A percentile compares a stretch with the other conserved stretches of the same genome.
phyloP scores from a whole-genome alignment of 2,888 invertebrate species.

The Orchesellides sinensis region DNA sequence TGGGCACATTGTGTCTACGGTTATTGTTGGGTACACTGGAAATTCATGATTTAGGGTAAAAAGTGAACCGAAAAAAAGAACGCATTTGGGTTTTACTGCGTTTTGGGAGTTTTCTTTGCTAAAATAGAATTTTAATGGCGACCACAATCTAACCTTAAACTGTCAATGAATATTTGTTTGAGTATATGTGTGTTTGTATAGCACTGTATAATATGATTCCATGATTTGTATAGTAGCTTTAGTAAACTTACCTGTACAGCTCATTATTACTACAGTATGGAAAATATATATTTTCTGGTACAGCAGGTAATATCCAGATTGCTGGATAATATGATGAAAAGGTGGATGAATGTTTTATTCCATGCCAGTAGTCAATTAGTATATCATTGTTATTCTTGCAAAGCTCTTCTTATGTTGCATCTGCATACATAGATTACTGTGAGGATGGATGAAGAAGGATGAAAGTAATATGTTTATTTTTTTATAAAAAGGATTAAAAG shows the following conservation, averaged over 20 bases:
- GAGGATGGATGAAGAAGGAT: too few species aligned
- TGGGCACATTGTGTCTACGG: constrained; percentile 38
- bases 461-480: too few species aligned
- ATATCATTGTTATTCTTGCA: too few species aligned
- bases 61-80: neutral
- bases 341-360: neutral
- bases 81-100: neutral
- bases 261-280: neutral
- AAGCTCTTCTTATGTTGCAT: neutral
- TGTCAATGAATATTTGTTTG: constrained; percentile 15
- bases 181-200: neutral
- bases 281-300: neutral
- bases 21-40: neutral
- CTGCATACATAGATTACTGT: neutral
- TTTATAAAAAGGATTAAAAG: too few species aligned
- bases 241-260: constrained; percentile 35
- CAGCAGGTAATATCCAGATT: constrained; percentile 3
- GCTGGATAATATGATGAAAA: neutral
- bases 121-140: constrained; percentile 5
- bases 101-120: neutral
- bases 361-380: too few species aligned
- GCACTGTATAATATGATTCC: neutral
- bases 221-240: neutral
- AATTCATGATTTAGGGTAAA: too few species aligned
- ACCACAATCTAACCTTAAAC: constrained; percentile 40